Conservation (phyloP, 2,888 invertebrate genomes). For the Philereme transversata region DNA sequence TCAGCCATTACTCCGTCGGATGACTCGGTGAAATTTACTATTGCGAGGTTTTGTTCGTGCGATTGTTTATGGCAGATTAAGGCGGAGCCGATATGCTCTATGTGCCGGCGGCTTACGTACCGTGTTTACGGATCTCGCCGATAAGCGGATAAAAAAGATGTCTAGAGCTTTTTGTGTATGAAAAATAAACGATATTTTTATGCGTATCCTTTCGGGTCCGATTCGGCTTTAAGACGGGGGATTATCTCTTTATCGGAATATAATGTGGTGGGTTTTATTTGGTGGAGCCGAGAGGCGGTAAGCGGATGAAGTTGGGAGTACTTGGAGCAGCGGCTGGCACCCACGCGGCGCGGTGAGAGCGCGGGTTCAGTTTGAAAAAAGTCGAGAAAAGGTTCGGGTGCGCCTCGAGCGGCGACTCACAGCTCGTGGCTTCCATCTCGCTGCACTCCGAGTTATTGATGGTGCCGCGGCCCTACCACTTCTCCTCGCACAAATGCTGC, state of each 20-base stretch:
- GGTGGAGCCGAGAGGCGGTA: not conserved
- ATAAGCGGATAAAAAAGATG: conserved; percentile 65
- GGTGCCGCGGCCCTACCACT: not conserved
- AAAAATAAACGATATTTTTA: conserved; percentile 55
- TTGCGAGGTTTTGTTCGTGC: conserved; percentile 63
- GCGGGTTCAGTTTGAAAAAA: not conserved
- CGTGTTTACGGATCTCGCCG: conserved; percentile 57
- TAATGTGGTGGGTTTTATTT: conserved; percentile 36
- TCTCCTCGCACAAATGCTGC: too few species aligned
- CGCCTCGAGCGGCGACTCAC: too few species aligned
- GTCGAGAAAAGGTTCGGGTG: not conserved
- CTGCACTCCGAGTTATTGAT: not conserved
- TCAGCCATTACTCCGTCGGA: conserved; percentile 64
- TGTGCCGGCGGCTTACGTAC: conserved; percentile 50
- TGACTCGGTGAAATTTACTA: conserved; percentile 69
- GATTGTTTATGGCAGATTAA: conserved; percentile 73
- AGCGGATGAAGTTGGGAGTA: not conserved
- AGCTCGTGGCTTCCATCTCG: not conserved
- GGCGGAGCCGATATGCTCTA: conserved; percentile 59
- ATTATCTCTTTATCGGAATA: conserved; percentile 55
- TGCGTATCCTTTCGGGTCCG: conserved; percentile 37
- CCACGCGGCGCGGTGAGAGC: too few species aligned
- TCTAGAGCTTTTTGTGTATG: conserved; percentile 54
- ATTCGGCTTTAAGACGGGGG: conserved; percentile 33
- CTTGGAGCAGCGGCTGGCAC: too few species aligned